Percentiles rank a stretch among this genome's conserved stretches.
phyloP scores from a whole-genome alignment of 2,797 vertebrate genomes.

The Clarias fuscus region DNA sequence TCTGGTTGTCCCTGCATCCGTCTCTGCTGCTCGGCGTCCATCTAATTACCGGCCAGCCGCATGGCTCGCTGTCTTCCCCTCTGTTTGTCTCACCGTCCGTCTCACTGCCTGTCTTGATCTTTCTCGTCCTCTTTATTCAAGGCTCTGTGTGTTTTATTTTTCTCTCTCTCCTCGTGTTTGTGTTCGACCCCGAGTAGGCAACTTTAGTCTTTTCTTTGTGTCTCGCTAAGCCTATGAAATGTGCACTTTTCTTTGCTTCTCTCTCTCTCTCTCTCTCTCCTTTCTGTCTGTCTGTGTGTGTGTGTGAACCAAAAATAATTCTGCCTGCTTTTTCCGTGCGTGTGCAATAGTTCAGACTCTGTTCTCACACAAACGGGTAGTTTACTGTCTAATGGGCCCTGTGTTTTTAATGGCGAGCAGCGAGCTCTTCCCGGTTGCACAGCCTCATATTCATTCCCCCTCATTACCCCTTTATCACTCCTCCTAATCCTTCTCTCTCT shows the following conservation, averaged over 20 bases:
- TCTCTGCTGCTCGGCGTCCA: constrained; percentile 46
- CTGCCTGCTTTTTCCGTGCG: constrained; percentile 4
- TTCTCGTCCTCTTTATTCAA: constrained; percentile 39
- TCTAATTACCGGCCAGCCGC: constrained; percentile 53
- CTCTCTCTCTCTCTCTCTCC: constrained; percentile 1
- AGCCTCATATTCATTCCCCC: constrained; percentile 56
- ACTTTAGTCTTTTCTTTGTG: constrained; percentile 39
- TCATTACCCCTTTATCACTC: constrained; percentile 61
- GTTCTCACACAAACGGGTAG: constrained; percentile 53
- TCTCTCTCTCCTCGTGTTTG: constrained; percentile 7
- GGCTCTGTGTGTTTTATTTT: constrained; percentile 27
- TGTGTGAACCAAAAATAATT: background rate
- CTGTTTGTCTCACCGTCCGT: constrained; percentile 20
- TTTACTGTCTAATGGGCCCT: constrained; percentile 62
- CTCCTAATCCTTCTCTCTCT: constrained; percentile 41
- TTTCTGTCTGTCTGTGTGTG: background rate
- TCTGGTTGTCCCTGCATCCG: constrained; percentile 51
- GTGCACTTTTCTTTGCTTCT: constrained; percentile 31
- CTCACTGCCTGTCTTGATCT: constrained; percentile 33
- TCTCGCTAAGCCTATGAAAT: constrained; percentile 35
- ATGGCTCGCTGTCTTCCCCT: constrained; percentile 42
- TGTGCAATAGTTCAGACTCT: constrained; percentile 45
- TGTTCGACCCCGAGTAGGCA: constrained; percentile 13
- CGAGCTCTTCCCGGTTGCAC: constrained; percentile 54
- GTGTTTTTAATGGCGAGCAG: constrained; percentile 61